Evolutionary conservation across 1,140 invertebrate genomes (phyloP).

Genomic region (Stegodyphus dumicola): DNA sequence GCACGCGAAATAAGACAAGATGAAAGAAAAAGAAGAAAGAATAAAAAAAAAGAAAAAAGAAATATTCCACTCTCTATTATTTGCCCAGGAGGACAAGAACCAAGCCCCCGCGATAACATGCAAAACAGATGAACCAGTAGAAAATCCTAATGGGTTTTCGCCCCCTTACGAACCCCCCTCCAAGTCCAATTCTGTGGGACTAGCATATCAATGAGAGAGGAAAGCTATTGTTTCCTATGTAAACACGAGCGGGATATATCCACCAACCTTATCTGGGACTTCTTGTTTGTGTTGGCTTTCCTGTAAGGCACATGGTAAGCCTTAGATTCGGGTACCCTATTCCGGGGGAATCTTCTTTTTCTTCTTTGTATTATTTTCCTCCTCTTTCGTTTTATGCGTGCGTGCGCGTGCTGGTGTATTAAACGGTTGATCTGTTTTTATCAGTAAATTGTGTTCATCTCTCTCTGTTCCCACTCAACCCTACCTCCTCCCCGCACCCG

Average conservation of each 20-base stretch:
- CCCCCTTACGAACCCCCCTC: not conserved
- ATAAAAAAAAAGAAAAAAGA: slow-evolving; percentile 8
- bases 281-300: slow-evolving; percentile 44
- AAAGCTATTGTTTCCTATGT: slow-evolving; percentile 56
- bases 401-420: slow-evolving; percentile 16
- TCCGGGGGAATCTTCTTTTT: not conserved
- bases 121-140: slow-evolving; percentile 54
- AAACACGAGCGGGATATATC: slow-evolving; percentile 43
- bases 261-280: slow-evolving; percentile 43
- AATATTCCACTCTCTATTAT: slow-evolving; percentile 41
- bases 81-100: slow-evolving; percentile 53
- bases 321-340: not conserved
- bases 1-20: slow-evolving; percentile 39
- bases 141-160: slow-evolving; percentile 48
- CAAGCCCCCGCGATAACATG: slow-evolving; percentile 42
- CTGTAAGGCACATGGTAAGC: slow-evolving; percentile 28
- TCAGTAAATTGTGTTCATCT: slow-evolving; percentile 38
- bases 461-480: not conserved
- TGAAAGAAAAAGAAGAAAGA: not conserved
- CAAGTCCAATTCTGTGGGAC: slow-evolving; percentile 53
- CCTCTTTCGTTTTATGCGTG: not conserved
- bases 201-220: slow-evolving; percentile 56
- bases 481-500: not conserved
- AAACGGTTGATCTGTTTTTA: slow-evolving; percentile 52
- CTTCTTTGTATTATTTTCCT: not conserved